Evolutionary conservation across 2,888 invertebrate genomes (phyloP), one percentile per base, ranked within the genome.

Genomic region (Hirudinaria manillensis): DNA sequence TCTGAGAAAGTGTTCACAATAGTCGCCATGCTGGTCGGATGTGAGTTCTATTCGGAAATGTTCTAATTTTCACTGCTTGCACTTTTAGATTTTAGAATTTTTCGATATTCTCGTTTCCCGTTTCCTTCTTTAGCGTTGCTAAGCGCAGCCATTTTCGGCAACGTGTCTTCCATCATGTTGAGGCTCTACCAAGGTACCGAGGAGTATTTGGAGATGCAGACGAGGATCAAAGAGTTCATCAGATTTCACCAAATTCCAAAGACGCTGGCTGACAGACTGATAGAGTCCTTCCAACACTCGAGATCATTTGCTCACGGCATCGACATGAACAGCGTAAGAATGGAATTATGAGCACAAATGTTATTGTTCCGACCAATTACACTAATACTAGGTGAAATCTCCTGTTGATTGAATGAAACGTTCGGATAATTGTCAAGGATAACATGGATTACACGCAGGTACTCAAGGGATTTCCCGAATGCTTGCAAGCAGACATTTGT

Each of bases 131-230:
- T 81, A 85, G 85, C 85, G 16, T 79, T 85, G 68, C 81, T 85
- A 81, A 85, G 84, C 77, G 85, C 85, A 74, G 85, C 85, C 75
- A 85, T 85, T 45, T 85, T 85, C 77, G 85, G 85, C 74, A 85
- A 85, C 83, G 85, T 85, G 21, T 85, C 85, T 4, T 84, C 84
- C 65, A 85, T 85, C 78, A 85, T 85, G 85, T 79, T 85, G 77
- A 78, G 85, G 55, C 79, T 85, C 71, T 85, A 85, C 78, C 85
- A 85, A 78, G 85, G 85, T 6, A 83, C 84, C 0, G 85, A 85
- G 77, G 85, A 85, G 77, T 84, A 83, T 77, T 84, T 84, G 76
- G 85, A 85, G 80, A 84, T 83, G 80, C 81, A 83, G 73, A 82
- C 83, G 76, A 84, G 85, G 78, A 84, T 85, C 38, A 85, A 85